Evolutionary conservation across 2,888 invertebrate genomes (phyloP).

Genomic region (Morinoia aosen): DNA sequence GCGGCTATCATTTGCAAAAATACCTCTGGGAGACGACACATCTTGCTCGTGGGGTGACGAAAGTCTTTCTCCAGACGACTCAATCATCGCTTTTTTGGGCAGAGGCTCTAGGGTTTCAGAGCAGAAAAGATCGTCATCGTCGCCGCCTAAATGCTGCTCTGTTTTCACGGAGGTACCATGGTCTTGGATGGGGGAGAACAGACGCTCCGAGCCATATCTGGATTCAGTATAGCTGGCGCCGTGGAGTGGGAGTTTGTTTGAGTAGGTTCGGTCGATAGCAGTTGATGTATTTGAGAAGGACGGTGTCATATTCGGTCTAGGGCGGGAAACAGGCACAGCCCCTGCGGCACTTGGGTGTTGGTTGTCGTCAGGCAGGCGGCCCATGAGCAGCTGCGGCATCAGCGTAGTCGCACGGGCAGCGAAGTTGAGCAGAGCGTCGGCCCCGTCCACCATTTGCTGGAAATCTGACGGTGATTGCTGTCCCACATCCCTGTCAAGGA

Average conservation of each 20-base stretch:
- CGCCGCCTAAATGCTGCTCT: not conserved
- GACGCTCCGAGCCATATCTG: not conserved
- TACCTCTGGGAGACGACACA: not conserved
- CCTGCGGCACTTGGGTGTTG: not conserved
- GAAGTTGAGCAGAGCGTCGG: constrained; percentile 83
- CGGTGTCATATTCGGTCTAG: not conserved
- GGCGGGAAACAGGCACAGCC: not conserved
- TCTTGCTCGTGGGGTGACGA: not conserved
- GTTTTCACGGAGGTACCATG: not conserved
- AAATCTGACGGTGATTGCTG: constrained; percentile 60
- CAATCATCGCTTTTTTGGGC: not conserved
- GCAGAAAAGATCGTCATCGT: constrained; percentile 29
- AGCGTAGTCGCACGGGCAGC: constrained; percentile 76
- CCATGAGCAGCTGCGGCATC: constrained; percentile 56
- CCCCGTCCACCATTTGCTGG: constrained; percentile 83
- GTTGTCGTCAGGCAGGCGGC: constrained; percentile 8
- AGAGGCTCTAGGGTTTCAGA: constrained; percentile 23
- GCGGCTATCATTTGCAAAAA: not conserved
- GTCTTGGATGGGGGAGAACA: constrained; percentile 13
- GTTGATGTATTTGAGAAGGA: not conserved
- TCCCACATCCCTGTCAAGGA: constrained; percentile 57
- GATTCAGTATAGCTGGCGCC: not conserved
- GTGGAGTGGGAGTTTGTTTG: not conserved
- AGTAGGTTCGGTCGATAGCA: not conserved
- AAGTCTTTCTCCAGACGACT: not conserved